Conservation (phyloP, 1,140 invertebrate genomes). For the Elymnias hypermnestra region DNA sequence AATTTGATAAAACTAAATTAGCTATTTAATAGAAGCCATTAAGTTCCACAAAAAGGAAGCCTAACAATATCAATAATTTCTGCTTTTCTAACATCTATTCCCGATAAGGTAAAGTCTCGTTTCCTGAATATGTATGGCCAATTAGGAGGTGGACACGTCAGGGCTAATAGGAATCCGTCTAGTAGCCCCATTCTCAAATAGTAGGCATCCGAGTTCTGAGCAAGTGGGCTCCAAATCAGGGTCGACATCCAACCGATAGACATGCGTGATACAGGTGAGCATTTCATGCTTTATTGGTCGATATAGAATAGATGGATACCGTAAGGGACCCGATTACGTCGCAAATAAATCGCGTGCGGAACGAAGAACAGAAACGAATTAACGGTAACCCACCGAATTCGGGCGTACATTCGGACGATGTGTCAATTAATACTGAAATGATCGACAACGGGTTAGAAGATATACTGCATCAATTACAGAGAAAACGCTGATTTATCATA, state of each 20-base stretch:
- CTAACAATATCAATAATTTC: too few relatives aligned
- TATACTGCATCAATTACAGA: conserved; percentile 12
- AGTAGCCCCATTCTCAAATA: background rate
- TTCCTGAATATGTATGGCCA: too few relatives aligned
- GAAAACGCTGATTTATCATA: background rate
- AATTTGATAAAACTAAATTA: too few relatives aligned
- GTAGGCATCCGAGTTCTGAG: background rate
- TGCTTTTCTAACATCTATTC: too few relatives aligned
- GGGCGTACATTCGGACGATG: conserved; percentile 19
- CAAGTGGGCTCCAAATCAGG: conserved; percentile 13
- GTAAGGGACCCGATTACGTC: conserved; percentile 62
- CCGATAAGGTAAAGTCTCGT: too few relatives aligned
- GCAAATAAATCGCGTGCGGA: conserved; percentile 56
- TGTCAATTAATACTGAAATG: conserved; percentile 39
- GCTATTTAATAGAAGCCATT: too few relatives aligned
- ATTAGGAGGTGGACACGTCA: too few relatives aligned
- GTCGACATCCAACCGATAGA: conserved; percentile 17
- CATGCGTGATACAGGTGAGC: conserved; percentile 23
- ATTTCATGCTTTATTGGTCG: conserved; percentile 19
- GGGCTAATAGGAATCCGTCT: background rate
- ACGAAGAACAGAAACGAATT: conserved; percentile 30
- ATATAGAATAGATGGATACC: conserved; percentile 43
- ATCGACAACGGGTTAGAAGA: conserved; percentile 21
- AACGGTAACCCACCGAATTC: conserved; percentile 59
- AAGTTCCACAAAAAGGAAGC: too few relatives aligned